These are phyloP conservation scores for Bovichtus variegatus DNA, from an alignment of 2,797 vertebrate genomes.

Conservation along the genomic window DNA sequence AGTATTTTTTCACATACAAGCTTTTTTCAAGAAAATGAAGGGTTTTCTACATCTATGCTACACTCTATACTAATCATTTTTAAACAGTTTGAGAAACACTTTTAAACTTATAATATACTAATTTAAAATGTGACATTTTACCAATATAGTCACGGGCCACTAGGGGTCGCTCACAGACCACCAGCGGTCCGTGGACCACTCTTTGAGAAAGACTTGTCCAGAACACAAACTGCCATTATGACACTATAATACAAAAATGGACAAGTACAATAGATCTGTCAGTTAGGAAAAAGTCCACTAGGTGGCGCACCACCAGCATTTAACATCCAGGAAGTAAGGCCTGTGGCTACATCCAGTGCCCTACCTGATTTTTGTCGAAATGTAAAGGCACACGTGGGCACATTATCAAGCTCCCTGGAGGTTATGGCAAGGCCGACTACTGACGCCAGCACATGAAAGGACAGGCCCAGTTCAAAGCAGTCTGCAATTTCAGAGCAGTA, in stretches of 20 bases:
- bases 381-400: conserved; percentile 65
- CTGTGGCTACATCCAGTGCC: conserved; percentile 44
- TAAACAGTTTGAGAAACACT: too few relatives aligned
- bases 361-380: conserved; percentile 71
- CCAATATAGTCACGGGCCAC: too few relatives aligned
- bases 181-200: too few relatives aligned
- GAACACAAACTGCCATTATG: too few relatives aligned
- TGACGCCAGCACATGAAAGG: conserved; percentile 73
- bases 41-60: too few relatives aligned
- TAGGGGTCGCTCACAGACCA: too few relatives aligned
- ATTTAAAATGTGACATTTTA: too few relatives aligned
- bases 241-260: not conserved
- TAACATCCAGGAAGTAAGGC: conserved; percentile 62
- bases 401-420: conserved; percentile 68
- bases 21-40: too few relatives aligned
- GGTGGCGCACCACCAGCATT: conserved; percentile 49
- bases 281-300: conserved; percentile 47
- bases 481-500: conserved; percentile 74
- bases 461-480: conserved; percentile 66
- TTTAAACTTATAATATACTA: too few relatives aligned
- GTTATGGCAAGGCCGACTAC: conserved; percentile 48
- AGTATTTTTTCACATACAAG: too few relatives aligned
- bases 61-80: too few relatives aligned
- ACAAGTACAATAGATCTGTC: not conserved
- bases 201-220: too few relatives aligned